Conservation (phyloP, 2,113 vertebrate species). For the Zosterops pallidus region DNA sequence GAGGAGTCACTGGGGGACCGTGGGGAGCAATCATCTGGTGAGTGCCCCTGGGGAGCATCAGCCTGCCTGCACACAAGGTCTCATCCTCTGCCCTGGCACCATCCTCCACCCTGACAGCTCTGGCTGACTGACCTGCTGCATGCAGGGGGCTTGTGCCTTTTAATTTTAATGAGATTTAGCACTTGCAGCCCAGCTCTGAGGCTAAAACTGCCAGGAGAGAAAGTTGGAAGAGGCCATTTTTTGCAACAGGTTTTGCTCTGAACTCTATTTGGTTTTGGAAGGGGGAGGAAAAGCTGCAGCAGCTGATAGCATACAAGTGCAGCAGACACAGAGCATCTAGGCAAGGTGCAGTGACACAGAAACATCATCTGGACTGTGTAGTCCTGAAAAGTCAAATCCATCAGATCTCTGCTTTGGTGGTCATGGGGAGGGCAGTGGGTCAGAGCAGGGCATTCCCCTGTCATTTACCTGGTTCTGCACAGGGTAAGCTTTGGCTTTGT, state of each 20-base stretch:
- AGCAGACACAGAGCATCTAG: neutral
- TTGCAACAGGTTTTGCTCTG: neutral
- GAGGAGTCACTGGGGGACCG: rapidly evolving
- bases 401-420: neutral
- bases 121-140: neutral
- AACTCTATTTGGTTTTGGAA: neutral
- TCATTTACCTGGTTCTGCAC: neutral
- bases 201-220: neutral
- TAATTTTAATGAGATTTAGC: neutral
- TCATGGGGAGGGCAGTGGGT: neutral
- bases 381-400: neutral
- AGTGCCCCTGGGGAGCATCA: neutral
- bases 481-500: neutral
- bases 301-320: neutral
- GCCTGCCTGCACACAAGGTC: neutral
- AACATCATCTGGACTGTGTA: neutral
- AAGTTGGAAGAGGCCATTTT: neutral
- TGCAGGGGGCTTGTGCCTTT: neutral
- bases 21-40: neutral
- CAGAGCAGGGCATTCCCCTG: neutral
- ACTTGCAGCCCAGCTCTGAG: neutral
- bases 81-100: neutral
- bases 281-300: neutral
- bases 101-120: neutral
- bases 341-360: neutral